A percentile compares a stretch with the other conserved stretches of the same genome.
phyloP scores from a whole-genome alignment of 2,888 invertebrate species.

The Caradrina clavipalpis region DNA sequence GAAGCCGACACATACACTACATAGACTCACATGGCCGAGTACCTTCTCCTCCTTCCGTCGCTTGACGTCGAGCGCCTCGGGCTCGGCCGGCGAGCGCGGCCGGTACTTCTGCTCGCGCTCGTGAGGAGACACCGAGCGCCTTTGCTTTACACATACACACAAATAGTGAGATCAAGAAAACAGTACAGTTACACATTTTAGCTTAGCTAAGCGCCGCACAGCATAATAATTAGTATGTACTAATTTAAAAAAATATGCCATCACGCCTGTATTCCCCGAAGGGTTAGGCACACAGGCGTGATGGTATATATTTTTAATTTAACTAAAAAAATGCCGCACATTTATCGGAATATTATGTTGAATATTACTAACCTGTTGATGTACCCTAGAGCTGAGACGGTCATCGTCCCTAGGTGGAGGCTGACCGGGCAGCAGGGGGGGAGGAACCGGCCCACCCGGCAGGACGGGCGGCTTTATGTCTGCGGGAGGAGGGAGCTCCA shows the following conservation, averaged over 20 bases:
- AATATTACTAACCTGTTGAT: conserved; percentile 82
- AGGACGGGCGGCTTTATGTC: conserved; percentile 84
- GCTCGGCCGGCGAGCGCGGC: conserved; percentile 94
- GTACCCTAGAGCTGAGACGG: conserved; percentile 86
- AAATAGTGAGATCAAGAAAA: background rate
- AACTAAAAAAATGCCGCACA: no score
- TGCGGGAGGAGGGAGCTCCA: conserved; percentile 87
- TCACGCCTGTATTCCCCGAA: no score
- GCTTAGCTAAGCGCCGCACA: no score
- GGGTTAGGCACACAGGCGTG: no score
- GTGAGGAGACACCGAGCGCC: conserved; percentile 95
- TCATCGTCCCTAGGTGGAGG: conserved; percentile 90
- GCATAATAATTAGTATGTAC: no score
- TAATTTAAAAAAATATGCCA: no score
- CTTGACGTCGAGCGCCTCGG: conserved; percentile 93
- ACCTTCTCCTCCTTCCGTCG: conserved; percentile 96
- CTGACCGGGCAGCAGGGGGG: conserved; percentile 78
- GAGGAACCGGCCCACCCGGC: conserved; percentile 85
- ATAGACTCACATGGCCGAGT: conserved; percentile 95
- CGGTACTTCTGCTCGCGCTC: conserved; percentile 95
- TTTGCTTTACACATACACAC: conserved; percentile 28
- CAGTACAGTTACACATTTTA: no score
- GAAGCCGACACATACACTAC: conserved; percentile 86
- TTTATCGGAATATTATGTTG: no score
- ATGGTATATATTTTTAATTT: no score